phyloP scores from a whole-genome alignment of 1,140 invertebrate genomes.

The Ridgeia piscesae region DNA sequence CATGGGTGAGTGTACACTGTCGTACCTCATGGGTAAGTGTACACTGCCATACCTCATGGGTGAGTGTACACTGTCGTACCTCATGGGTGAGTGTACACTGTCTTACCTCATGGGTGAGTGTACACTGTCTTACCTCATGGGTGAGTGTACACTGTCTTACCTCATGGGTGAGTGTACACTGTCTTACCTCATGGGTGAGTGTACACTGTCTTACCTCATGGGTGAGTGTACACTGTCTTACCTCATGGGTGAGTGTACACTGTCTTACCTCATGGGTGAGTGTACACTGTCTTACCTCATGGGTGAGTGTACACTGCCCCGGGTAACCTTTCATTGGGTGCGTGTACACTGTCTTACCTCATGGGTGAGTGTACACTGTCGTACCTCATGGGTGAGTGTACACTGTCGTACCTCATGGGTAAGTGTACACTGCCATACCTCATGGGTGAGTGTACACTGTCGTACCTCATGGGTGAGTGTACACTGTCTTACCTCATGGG shows the following conservation, averaged over 20 bases:
- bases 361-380: neutral
- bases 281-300: neutral
- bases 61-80: neutral
- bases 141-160: neutral
- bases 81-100: neutral
- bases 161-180: neutral
- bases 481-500: neutral
- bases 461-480: neutral
- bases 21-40: neutral
- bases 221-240: neutral
- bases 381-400: neutral
- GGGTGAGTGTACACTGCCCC: neutral
- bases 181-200: neutral
- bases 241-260: neutral
- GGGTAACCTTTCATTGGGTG: too few relatives aligned
- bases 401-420: neutral
- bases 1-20: neutral
- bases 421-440: neutral
- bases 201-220: neutral
- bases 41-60: neutral
- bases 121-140: neutral
- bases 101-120: neutral
- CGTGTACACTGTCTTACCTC: neutral
- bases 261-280: neutral
- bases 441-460: neutral